Evolutionary conservation across 2,797 vertebrate species (phyloP).

Genomic region (Allobates femoralis): DNA sequence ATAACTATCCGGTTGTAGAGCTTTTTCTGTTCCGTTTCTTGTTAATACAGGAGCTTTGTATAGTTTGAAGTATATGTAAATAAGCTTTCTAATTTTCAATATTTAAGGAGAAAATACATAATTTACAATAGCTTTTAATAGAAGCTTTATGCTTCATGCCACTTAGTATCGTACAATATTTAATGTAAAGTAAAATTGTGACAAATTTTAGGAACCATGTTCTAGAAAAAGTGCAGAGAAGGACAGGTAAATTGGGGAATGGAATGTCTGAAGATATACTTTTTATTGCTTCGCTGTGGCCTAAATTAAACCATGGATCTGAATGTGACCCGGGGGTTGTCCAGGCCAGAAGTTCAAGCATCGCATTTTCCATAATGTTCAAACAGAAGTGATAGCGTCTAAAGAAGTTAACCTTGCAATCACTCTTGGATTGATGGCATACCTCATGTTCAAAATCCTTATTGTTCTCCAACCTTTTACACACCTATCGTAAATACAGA

Average conservation of each 20-base stretch:
- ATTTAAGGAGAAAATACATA: neutral
- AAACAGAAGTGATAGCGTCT: neutral
- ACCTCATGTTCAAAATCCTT: neutral
- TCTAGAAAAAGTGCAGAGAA: neutral
- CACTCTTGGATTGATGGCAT: neutral
- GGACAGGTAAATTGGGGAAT: neutral
- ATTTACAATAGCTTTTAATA: neutral
- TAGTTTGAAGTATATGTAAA: neutral
- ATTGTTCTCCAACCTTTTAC: neutral
- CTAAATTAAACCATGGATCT: neutral
- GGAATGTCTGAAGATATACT: neutral
- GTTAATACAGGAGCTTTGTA: neutral
- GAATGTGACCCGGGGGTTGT: neutral
- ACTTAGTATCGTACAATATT: neutral
- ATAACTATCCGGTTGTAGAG: neutral
- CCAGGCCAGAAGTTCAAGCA: neutral
- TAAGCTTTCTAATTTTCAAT: neutral
- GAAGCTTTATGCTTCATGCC: neutral
- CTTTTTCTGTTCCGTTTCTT: neutral
- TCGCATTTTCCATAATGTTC: neutral
- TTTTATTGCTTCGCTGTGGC: neutral
- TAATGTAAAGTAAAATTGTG: too few relatives aligned
- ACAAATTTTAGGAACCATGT: neutral
- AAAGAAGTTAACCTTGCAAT: neutral
- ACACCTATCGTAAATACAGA: neutral